Base-by-base conservation (phyloP, 2,113 vertebrate species). In the Peromyscus californicus region DNA sequence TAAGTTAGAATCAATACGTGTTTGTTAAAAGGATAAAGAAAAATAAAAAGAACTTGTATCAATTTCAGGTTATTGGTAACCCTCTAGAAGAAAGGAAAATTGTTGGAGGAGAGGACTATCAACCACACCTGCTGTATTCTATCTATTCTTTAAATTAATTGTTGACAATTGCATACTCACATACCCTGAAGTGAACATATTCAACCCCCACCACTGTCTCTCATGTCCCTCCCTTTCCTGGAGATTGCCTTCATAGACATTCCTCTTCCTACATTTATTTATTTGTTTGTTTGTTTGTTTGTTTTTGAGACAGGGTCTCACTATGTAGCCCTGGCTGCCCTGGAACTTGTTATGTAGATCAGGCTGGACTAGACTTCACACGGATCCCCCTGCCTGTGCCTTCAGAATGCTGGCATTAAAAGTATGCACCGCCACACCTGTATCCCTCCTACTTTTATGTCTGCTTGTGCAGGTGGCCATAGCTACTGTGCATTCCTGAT, bases 111-210 rank as follows among this genome's bases (percentile, higher is more conserved):
- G 16, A 10, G 9, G 36, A 61, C 78, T 42, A 94, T 89, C 13
- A 85, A 22, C 36, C 4, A 21, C 0, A 69, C 67, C 61, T 79
- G 39, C 26, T 91, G 39, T 1, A 31, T 78, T 65, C 57, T 93
- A 80, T 69, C 93, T 85, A 84, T 78, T 91, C n/a, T 10, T 85
- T 75, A 84, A 84, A 29, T 83, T 61, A 79, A 29, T 83, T 61
- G 11, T 16, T 84, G 57, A 8, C 57, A 61, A 1, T 84, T 61
- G 11, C 80, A 63, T 39, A 39, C 57, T 29, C 15, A 61, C 5
- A 39, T 61, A 39, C n/a, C 11, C 7, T 39, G 57, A 61, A 26
- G 80, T 61, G 36, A 39, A 39, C 12, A 29, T 8, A 26, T 39
- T 83, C 57, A 26, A 26, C 36, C 13, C 13, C 57, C n/a, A 3